Conservation (phyloP, 2,113 vertebrate genomes). For the Platichthys stellatus region DNA sequence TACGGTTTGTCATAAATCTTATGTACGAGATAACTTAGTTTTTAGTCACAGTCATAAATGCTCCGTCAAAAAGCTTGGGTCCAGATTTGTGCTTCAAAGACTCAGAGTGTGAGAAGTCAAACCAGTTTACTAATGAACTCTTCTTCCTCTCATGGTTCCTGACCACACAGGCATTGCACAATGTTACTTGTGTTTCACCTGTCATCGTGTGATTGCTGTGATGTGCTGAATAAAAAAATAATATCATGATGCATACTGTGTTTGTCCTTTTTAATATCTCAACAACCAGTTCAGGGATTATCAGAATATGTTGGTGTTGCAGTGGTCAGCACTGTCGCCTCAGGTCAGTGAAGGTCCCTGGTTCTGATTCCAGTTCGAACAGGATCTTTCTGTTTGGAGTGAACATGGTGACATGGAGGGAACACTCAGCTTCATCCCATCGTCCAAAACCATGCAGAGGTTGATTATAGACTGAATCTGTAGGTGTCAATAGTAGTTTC, state of each 20-base stretch:
- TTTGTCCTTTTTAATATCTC: not conserved
- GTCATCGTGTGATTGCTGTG: conserved; percentile 41
- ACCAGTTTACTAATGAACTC: not conserved
- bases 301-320: not conserved
- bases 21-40: not conserved
- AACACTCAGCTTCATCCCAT: too few relatives aligned
- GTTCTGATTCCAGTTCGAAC: too few relatives aligned
- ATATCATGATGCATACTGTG: not conserved
- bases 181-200: conserved; percentile 29
- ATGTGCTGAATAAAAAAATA: conserved; percentile 63
- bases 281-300: not conserved
- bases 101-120: not conserved
- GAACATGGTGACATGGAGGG: too few relatives aligned
- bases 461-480: too few relatives aligned
- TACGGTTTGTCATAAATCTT: conserved; percentile 14
- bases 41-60: conserved; percentile 5
- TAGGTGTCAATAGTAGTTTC: too few relatives aligned
- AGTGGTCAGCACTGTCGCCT: too few relatives aligned
- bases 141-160: conserved; percentile 13
- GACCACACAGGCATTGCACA: not conserved
- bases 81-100: not conserved
- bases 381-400: too few relatives aligned
- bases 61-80: not conserved
- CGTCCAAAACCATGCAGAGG: too few relatives aligned
- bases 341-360: too few relatives aligned